phyloP scores from a whole-genome alignment of 2,113 vertebrate species.

The Onychorhynchus coronatus region DNA sequence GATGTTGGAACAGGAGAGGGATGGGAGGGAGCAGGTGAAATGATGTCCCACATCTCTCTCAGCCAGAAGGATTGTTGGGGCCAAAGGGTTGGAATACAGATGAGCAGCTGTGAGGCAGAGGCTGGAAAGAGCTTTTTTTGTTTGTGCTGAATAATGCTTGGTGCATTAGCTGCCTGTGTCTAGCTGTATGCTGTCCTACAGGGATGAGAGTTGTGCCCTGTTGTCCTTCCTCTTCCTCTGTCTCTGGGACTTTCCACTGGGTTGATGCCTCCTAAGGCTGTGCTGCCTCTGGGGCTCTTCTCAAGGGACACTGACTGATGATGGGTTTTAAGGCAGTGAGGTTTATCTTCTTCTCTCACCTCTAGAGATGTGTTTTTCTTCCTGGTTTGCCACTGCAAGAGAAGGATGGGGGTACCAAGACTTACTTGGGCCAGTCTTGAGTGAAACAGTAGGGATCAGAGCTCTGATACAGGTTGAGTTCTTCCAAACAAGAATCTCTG shows the following conservation, averaged over 20 bases:
- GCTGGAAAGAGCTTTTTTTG: background rate
- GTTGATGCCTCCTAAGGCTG: background rate
- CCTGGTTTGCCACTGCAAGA: background rate
- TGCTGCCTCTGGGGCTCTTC: background rate
- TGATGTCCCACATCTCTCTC: background rate
- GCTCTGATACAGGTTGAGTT: background rate
- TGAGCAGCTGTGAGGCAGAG: background rate
- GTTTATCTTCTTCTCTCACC: background rate
- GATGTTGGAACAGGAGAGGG: background rate
- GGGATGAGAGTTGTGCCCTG: background rate
- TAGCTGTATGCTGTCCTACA: background rate
- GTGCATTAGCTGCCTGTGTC: background rate
- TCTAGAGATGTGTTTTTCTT: background rate
- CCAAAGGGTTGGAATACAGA: background rate
- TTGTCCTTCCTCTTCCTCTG: background rate
- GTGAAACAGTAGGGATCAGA: background rate
- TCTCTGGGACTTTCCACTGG: background rate
- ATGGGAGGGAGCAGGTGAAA: background rate
- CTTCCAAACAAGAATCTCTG: background rate
- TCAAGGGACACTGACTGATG: background rate
- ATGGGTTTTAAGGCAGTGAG: background rate
- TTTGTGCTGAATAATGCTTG: rapidly evolving
- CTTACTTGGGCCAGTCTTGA: background rate
- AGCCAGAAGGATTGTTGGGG: background rate
- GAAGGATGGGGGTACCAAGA: background rate